A percentile compares a stretch with the other conserved stretches of the same genome.
phyloP scores from a whole-genome alignment of 1,140 invertebrate species.

The fruit fly (Drosophila melanogaster) region Release_6_plus_ISO1_MT NC_004354.4:15122001-15122500 shows the following conservation, averaged over 20 bases:
- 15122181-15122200: slow-evolving; percentile 19
- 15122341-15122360: not conserved
- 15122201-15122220: slow-evolving; percentile 24
- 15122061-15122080: not conserved
- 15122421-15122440: not conserved
- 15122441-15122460: not conserved
- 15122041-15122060: too few species aligned
- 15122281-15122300: slow-evolving; percentile 7
- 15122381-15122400: slow-evolving; percentile 1
- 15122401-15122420: not conserved
- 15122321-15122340: slow-evolving; percentile 17
- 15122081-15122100: slow-evolving; percentile 2
- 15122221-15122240: slow-evolving; percentile 22
- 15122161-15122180: slow-evolving; percentile 14
- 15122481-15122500: too few species aligned
- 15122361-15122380: slow-evolving; percentile 21
- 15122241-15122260: slow-evolving; percentile 17
- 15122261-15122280: slow-evolving; percentile 27
- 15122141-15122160: slow-evolving; percentile 53
- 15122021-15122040: not conserved
- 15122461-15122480: too few species aligned
- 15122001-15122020: not conserved
- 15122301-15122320: slow-evolving; percentile 22
- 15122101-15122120: slow-evolving; percentile 4
- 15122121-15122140: slow-evolving; percentile 65